Percentiles rank a stretch among this genome's conserved stretches.
These are phyloP conservation scores for Solea solea DNA, from an alignment of 2,113 vertebrate genomes.

Conservation along the genomic window DNA sequence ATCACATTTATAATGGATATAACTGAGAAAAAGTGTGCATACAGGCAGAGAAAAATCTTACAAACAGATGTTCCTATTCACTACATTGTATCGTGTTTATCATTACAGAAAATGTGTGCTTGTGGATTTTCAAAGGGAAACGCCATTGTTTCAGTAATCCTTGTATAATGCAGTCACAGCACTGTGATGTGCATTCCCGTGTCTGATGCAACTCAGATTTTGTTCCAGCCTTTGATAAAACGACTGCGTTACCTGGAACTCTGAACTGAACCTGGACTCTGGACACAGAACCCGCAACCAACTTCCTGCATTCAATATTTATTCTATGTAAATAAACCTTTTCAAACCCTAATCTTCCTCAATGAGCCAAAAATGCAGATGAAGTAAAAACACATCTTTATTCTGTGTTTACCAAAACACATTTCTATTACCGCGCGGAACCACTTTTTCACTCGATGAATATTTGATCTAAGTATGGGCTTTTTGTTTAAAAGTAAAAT, in stretches of 20 bases:
- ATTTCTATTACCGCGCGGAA: background rate
- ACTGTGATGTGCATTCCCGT: background rate
- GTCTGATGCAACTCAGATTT: background rate
- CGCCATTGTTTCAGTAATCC: background rate
- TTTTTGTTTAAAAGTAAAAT: slow-evolving; percentile 34
- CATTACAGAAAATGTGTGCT: background rate
- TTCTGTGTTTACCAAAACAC: slow-evolving; percentile 20
- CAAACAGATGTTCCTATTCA: too few relatives aligned
- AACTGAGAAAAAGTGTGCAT: too few relatives aligned
- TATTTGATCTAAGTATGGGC: slow-evolving; percentile 46
- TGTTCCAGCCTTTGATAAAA: background rate
- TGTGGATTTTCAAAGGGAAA: slow-evolving; percentile 5
- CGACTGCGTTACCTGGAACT: too few relatives aligned
- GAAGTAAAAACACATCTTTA: slow-evolving; percentile 7
- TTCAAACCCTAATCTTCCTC: background rate
- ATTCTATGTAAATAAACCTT: background rate
- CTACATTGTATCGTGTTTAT: background rate
- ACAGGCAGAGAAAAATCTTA: too few relatives aligned
- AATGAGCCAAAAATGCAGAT: background rate
- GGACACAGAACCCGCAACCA: background rate
- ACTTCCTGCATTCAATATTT: background rate
- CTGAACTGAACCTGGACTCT: background rate
- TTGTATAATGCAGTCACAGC: slow-evolving; percentile 5
- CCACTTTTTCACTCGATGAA: slow-evolving; percentile 31
- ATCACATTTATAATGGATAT: too few relatives aligned